Conservation (phyloP, 2,888 invertebrate species). For the Crepidodera aurea region DNA sequence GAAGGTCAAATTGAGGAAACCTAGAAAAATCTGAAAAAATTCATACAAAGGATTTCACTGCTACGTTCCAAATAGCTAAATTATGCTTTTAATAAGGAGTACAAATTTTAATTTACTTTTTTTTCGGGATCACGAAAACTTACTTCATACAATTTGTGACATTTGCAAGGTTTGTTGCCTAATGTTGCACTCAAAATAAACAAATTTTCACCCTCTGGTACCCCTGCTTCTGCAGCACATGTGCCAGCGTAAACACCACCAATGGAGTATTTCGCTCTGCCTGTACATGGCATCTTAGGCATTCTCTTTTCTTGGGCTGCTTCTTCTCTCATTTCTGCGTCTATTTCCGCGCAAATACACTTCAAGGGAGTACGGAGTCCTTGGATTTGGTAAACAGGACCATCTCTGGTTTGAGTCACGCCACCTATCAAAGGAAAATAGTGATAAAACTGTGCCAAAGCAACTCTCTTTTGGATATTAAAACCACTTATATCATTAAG, state of each 20-base stretch:
- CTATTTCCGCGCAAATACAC: constrained; percentile 45
- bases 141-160: constrained; percentile 50
- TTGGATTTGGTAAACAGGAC: constrained; percentile 47
- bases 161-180: constrained; percentile 50
- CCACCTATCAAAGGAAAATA: constrained; percentile 5
- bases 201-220: constrained; percentile 48
- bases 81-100: too few relatives aligned
- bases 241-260: background rate
- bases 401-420: constrained; percentile 22
- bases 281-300: constrained; percentile 50
- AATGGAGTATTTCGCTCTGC: constrained; percentile 34
- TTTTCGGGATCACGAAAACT: too few relatives aligned
- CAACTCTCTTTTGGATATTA: too few relatives aligned
- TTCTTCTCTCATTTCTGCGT: constrained; percentile 41
- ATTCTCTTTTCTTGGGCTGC: constrained; percentile 41
- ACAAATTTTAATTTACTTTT: too few relatives aligned
- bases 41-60: too few relatives aligned
- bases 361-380: constrained; percentile 45
- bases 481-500: too few relatives aligned
- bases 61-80: too few relatives aligned
- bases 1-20: too few relatives aligned
- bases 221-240: background rate
- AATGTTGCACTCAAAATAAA: constrained; percentile 51
- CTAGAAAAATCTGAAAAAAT: too few relatives aligned
- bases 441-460: too few relatives aligned